phyloP scores from a whole-genome alignment of 2,113 vertebrate species.

The Puma concolor region DNA sequence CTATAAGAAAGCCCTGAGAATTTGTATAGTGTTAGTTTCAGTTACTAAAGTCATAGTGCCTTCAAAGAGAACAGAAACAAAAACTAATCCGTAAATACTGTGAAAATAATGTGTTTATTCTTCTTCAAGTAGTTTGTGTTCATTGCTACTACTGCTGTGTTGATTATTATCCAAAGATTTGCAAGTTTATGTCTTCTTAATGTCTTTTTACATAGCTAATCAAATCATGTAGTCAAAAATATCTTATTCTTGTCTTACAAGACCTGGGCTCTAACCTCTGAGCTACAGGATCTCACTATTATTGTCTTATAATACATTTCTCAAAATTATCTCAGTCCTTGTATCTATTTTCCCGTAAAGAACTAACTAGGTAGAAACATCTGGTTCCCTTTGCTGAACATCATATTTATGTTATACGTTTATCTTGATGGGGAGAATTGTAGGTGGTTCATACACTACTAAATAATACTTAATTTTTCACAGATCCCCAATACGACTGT shows the following conservation, averaged over 20 bases:
- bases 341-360: background rate
- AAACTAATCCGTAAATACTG: background rate
- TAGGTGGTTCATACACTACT: background rate
- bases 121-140: slow-evolving; percentile 12
- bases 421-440: background rate
- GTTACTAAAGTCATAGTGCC: background rate
- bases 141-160: background rate
- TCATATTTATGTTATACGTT: background rate
- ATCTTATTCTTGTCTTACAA: background rate
- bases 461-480: slow-evolving; percentile 3
- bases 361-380: slow-evolving; percentile 1
- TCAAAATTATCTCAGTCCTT: background rate
- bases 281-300: too few relatives aligned
- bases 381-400: background rate
- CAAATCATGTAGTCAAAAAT: background rate
- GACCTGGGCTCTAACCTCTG: too few relatives aligned
- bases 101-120: background rate
- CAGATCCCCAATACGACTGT: background rate
- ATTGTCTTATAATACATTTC: background rate
- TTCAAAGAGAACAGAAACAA: slow-evolving; percentile 34
- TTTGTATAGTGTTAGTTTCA: background rate
- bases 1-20: background rate
- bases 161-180: background rate
- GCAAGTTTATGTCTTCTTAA: background rate
- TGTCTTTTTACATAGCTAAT: background rate